Evolutionary conservation across 2,888 invertebrate genomes (phyloP).

Genomic region (Acanthosepion lycidas): DNA sequence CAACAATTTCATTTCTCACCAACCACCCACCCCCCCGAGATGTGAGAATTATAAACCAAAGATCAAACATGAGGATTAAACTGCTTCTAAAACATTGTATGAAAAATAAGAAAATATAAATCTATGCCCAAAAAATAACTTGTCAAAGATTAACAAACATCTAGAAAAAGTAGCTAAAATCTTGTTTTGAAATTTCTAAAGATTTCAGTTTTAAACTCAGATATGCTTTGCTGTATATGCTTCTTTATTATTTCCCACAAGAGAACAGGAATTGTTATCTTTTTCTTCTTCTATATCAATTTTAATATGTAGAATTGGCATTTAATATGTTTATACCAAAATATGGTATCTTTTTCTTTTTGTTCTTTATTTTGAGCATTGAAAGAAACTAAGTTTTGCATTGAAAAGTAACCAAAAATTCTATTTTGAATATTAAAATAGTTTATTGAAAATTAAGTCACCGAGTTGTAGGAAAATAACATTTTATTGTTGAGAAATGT

Average conservation of each 20-base stretch:
- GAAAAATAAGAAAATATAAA: background rate
- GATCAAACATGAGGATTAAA: background rate
- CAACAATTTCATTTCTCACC: background rate
- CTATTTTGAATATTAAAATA: background rate
- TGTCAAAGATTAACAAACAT: background rate
- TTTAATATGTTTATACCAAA: background rate
- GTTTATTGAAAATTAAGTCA: background rate
- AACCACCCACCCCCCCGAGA: background rate
- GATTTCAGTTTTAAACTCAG: background rate
- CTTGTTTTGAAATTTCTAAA: background rate
- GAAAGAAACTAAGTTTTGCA: background rate
- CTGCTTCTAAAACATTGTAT: too few species aligned
- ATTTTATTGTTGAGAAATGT: background rate
- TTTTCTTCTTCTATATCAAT: background rate
- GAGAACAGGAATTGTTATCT: background rate
- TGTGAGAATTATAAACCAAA: background rate
- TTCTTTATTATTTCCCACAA: background rate
- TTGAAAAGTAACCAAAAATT: background rate
- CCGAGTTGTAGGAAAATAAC: background rate
- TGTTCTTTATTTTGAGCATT: background rate
- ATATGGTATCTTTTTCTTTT: background rate
- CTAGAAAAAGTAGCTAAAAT: background rate
- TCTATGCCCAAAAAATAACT: background rate
- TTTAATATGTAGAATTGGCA: background rate
- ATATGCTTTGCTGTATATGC: background rate